Evolutionary conservation across 2,797 vertebrate species (phyloP).

Genomic region (Merluccius polli): DNA sequence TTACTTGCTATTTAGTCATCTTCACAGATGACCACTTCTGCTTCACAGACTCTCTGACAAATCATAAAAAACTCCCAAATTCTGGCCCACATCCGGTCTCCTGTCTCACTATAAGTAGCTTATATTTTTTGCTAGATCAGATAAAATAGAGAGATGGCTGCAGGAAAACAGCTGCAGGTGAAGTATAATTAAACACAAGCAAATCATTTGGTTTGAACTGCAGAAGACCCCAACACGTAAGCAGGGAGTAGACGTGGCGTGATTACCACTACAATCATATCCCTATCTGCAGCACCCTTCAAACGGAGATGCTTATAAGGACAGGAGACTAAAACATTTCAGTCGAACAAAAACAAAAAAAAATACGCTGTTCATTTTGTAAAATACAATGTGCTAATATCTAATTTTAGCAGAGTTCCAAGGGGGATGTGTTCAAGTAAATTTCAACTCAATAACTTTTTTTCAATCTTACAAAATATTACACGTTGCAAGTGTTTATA

Average conservation of each 20-base stretch:
- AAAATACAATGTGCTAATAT: slow-evolving; percentile 32
- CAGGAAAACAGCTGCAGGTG: slow-evolving; percentile 8
- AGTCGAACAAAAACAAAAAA: slow-evolving; percentile 14
- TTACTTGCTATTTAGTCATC: slow-evolving; percentile 1
- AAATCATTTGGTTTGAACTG: slow-evolving; percentile 19
- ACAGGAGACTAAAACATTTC: slow-evolving; percentile 25
- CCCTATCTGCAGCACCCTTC: slow-evolving; percentile 35
- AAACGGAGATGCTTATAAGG: slow-evolving; percentile 23
- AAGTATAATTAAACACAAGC: slow-evolving; percentile 22
- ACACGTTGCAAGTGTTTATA: slow-evolving; percentile 8
- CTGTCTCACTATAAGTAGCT: background rate
- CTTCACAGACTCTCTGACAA: slow-evolving; percentile 22
- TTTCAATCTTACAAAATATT: slow-evolving; percentile 8
- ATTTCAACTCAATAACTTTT: slow-evolving; percentile 40
- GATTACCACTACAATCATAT: slow-evolving; percentile 36
- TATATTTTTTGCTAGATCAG: slow-evolving; percentile 16
- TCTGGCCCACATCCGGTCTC: background rate
- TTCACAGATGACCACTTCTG: slow-evolving; percentile 28
- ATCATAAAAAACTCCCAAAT: slow-evolving; percentile 19
- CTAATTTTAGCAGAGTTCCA: slow-evolving; percentile 23
- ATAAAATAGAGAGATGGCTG: background rate
- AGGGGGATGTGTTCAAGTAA: slow-evolving; percentile 38
- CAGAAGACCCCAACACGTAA: slow-evolving; percentile 22
- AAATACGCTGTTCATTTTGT: slow-evolving; percentile 33
- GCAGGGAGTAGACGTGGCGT: slow-evolving; percentile 26